phyloP scores from a whole-genome alignment of 2,113 vertebrate species.

The Mormyrus iriodes region DNA sequence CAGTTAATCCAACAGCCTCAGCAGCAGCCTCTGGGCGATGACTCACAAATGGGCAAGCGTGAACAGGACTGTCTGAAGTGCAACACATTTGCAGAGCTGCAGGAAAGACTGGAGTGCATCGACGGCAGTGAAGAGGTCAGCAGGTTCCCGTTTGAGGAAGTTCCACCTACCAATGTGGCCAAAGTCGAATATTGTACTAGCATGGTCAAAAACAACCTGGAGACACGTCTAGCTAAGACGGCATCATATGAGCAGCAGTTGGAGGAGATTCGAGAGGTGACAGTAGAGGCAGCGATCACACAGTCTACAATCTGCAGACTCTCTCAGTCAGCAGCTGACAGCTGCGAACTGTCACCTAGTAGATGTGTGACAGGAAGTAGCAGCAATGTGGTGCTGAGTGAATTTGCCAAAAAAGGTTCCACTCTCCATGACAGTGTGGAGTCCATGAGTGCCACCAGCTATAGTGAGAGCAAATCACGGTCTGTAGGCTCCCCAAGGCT shows the following conservation, averaged over 20 bases:
- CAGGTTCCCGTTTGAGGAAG: conserved; percentile 64
- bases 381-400: conserved; percentile 46
- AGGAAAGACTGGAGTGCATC: conserved; percentile 86
- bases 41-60: conserved; percentile 49
- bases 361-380: conserved; percentile 73
- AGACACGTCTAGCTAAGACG: conserved; percentile 52
- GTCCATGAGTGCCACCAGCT: conserved; percentile 68
- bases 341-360: conserved; percentile 61
- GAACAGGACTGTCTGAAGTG: conserved; percentile 91
- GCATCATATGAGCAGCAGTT: conserved; percentile 61
- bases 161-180: conserved; percentile 48
- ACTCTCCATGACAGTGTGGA: conserved; percentile 80
- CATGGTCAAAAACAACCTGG: conserved; percentile 41
- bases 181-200: conserved; percentile 39
- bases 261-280: conserved; percentile 66
- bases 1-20: conserved; percentile 48
- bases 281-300: conserved; percentile 65
- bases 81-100: conserved; percentile 94
- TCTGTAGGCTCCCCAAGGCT: conserved; percentile 67
- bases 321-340: conserved; percentile 55
- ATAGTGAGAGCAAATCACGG: conserved; percentile 75
- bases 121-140: conserved; percentile 70
- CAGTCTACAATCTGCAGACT: conserved; percentile 63
- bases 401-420: conserved; percentile 65
- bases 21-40: conserved; percentile 36